Evolutionary conservation across 2,797 vertebrate genomes (phyloP), one percentile per base, ranked within the genome.

Genomic region (Danio tinwini): DNA sequence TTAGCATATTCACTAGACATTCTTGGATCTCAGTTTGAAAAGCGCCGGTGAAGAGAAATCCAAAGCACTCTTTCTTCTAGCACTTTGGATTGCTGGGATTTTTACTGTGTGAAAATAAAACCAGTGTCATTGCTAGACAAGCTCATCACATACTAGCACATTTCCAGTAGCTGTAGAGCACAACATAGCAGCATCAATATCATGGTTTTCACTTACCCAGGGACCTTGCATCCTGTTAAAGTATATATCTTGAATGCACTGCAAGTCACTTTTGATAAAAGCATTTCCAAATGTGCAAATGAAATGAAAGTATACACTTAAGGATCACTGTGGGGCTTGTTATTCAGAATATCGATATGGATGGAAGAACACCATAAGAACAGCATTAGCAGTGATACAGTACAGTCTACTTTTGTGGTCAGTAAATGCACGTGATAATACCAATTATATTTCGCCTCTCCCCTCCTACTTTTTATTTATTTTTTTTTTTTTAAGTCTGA

Each of bases 101-200:
- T 42, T 75, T 10, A 75, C n/a, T 21, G 47, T 63, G 7, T 58
- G 17, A 73, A n/a, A 61, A 17, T 16, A 49, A 37, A 74, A 47
- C 3, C 10, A 37, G 14, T 21, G 19, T 39, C 4, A 17, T 61
- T 63, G 12, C 44, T 13, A 2, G 3, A 9, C 10, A 29, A 59
- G 39, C 10, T 56, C 39, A 67, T 5, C 13, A 4, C 21, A 5
- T 37, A 3, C 29, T 59, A 37, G 56, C 56, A 29, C 5, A 6
- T 59, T 61, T 21, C 12, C 10, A 13, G 12, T n/a, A 52, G 47
- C 19, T 50, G 21, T 21, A 67, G 44, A 67, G 44, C 63, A 47
- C 45, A 9, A 19, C 45, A 52, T 69, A 49, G 44, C 19, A 49
- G 21, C 63, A 67, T 12, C 1, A 7, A 64, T 17, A 45, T 49